Conservation (phyloP, 2,888 invertebrate species). For the Hedychridium roseum region DNA sequence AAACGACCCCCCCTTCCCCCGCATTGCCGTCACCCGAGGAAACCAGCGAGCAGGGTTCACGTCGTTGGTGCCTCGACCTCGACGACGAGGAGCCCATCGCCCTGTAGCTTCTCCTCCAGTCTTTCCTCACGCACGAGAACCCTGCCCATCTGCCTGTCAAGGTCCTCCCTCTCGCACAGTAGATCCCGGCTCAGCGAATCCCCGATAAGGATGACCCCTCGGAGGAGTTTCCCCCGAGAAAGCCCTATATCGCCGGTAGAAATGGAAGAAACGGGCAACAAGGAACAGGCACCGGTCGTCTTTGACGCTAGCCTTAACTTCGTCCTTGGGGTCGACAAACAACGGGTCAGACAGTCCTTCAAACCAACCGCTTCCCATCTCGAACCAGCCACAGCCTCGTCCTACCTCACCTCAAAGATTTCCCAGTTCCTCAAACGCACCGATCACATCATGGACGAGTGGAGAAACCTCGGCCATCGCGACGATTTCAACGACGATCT, state of each 20-base stretch:
- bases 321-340: conserved; percentile 77
- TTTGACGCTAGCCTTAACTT: conserved; percentile 85
- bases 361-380: conserved; percentile 79
- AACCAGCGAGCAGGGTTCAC: conserved; percentile 18
- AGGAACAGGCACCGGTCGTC: conserved; percentile 81
- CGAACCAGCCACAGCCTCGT: conserved; percentile 81
- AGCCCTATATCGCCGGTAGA: conserved; percentile 58
- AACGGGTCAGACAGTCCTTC: conserved; percentile 72
- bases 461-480: conserved; percentile 76
- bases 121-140: conserved; percentile 25
- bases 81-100: conserved; percentile 31
- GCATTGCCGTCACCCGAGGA: conserved; percentile 1
- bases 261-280: conserved; percentile 69
- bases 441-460: conserved; percentile 89
- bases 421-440: conserved; percentile 82
- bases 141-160: not conserved
- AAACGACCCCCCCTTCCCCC: conserved; percentile 36
- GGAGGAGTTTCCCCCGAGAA: conserved; percentile 75
- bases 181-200: conserved; percentile 25
- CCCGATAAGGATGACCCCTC: conserved; percentile 63
- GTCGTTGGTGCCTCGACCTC: not conserved
- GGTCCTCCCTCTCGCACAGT: conserved; percentile 3
- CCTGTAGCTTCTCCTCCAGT: conserved; percentile 30
- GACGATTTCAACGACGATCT: conserved; percentile 64
- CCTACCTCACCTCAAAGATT: conserved; percentile 78